A percentile compares a stretch with the other conserved stretches of the same genome.
Conservation (phyloP, 1,140 invertebrate genomes). For the Muscidifurax raptorellus region DNA sequence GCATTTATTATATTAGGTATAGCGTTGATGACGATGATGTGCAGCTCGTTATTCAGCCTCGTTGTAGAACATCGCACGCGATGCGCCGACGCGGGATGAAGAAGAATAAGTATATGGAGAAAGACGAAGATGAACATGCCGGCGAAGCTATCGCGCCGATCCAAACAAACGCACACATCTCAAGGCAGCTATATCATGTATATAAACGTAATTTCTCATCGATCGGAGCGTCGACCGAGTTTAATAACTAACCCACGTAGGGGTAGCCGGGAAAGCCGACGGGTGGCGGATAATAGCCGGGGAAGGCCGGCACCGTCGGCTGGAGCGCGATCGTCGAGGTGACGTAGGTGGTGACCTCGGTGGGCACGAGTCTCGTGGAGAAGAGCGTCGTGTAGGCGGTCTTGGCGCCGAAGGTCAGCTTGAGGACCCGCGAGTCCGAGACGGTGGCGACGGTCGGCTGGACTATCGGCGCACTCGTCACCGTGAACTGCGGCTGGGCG, state of each 20-base stretch:
- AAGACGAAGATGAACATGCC: too few species aligned
- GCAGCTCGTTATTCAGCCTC: too few species aligned
- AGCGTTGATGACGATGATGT: too few species aligned
- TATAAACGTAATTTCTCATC: too few species aligned
- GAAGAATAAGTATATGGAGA: too few species aligned
- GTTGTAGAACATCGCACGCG: too few species aligned
- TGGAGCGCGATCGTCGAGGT: slow-evolving; percentile 86
- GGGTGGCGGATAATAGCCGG: slow-evolving; percentile 86
- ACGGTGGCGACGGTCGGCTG: slow-evolving; percentile 87
- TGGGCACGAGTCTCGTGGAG: slow-evolving; percentile 89
- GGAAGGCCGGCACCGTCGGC: slow-evolving; percentile 80
- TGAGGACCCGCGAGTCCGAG: slow-evolving; percentile 88
- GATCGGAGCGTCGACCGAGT: background rate
- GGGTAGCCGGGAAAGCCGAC: slow-evolving; percentile 82
- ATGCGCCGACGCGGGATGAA: too few species aligned
- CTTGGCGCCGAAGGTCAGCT: slow-evolving; percentile 91
- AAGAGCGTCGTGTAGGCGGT: slow-evolving; percentile 91
- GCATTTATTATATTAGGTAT: too few species aligned
- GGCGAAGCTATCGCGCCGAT: too few species aligned
- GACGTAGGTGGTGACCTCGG: slow-evolving; percentile 87
- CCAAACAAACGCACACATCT: too few species aligned
- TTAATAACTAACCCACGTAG: slow-evolving; percentile 79
- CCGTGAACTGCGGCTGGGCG: slow-evolving; percentile 82
- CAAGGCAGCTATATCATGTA: too few species aligned
- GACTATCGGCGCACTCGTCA: slow-evolving; percentile 88